Evolutionary conservation across 2,888 invertebrate genomes (phyloP), one percentile per base, ranked within the genome.

Genomic region (Agrotis exclamationis): DNA sequence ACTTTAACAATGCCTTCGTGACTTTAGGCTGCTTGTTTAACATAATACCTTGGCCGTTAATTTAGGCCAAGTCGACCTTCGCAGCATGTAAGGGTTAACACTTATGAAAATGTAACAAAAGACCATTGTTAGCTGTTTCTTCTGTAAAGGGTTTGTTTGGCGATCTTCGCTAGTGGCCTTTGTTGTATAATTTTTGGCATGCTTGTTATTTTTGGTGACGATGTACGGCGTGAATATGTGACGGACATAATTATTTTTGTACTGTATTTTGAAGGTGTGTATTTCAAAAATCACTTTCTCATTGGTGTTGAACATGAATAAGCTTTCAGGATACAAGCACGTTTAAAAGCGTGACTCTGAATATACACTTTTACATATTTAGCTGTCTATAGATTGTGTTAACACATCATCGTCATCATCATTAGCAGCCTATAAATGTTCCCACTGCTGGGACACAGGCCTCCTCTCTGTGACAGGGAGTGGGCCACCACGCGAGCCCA

Each of bases 71-170:
- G 69, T 59, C 78, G 57, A 84, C 76, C 74, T 85, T 73, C 53
- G 56, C 60, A 71, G 67, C 70, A 77, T 84, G 67, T 84, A 77
- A 85, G 80, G 74, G 79, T 83, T 83, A 76, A 85, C 75, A 85
- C 87, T 85, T 86, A 85, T 84, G 87, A 85, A 77, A 85, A 76
- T 80, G 70, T 86, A 85, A 87, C 87, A 85, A 85, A 79, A 80
- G 87, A 20, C 71, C 63, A 82, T 86, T 85, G 87, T 86, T 83
- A 72, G 74, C 63, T 68, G 70, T 76, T 79, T 83, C 86, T 78
- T 85, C 70, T 85, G 58, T 54, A 54, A 56, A 75, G 75, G 69
- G 83, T 74, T 74, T 75, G 76, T 76, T 81, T 86, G 63, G 62
- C 45, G 53, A 75, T 74, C 73, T 76, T 69, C 28, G 74, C 59